Evolutionary conservation across 2,888 invertebrate species (phyloP).

Genomic region (Agrotis exclamationis): DNA sequence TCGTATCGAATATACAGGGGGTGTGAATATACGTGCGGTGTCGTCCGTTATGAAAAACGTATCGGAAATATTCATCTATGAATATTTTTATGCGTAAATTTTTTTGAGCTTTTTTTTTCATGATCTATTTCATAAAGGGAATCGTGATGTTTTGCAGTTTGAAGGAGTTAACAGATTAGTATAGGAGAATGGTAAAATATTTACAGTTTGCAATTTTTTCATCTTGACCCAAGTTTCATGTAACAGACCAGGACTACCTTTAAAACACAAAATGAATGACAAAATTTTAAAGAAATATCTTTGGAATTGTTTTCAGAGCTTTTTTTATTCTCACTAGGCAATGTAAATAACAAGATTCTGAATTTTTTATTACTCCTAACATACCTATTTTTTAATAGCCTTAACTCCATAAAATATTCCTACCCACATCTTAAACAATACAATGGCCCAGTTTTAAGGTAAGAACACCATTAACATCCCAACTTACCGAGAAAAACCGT

Average conservation of each 20-base stretch:
- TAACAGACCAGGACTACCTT: too few relatives aligned
- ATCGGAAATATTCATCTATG: constrained; percentile 41
- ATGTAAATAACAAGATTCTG: too few relatives aligned
- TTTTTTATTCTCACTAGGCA: too few relatives aligned
- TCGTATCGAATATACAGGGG: constrained; percentile 59
- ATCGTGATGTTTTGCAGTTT: not conserved
- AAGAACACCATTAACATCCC: constrained; percentile 49
- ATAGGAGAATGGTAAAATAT: not conserved
- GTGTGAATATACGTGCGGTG: constrained; percentile 65
- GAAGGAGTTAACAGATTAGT: not conserved
- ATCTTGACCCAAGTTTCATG: too few relatives aligned
- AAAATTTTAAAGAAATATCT: too few relatives aligned
- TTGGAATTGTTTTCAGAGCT: too few relatives aligned
- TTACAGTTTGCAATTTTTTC: too few relatives aligned
- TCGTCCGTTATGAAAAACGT: constrained; percentile 55
- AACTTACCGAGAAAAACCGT: constrained; percentile 57
- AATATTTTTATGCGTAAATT: constrained; percentile 39
- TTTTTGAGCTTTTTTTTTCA: constrained; percentile 27
- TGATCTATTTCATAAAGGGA: constrained; percentile 10
- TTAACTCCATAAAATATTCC: constrained; percentile 20
- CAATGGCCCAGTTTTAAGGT: constrained; percentile 48
- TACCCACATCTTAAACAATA: constrained; percentile 24
- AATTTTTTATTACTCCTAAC: not conserved
- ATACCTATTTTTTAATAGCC: constrained; percentile 4
- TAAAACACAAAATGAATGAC: too few relatives aligned